These are phyloP conservation scores for Sinhomidia bicolor DNA, from an alignment of 2,888 invertebrate genomes.

Conservation along the genomic window DNA sequence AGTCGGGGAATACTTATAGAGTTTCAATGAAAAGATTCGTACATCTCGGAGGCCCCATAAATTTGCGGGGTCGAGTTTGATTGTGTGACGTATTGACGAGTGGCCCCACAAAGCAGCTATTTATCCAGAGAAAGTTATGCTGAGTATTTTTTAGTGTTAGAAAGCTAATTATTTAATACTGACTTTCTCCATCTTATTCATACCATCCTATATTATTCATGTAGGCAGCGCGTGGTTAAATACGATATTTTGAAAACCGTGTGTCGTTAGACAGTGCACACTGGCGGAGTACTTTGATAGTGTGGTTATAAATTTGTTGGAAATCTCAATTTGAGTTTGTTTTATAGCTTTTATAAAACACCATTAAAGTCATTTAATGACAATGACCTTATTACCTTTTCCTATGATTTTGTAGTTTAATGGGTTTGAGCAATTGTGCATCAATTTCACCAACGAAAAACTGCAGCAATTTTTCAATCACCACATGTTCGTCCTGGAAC, in stretches of 20 bases:
- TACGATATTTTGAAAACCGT: not conserved
- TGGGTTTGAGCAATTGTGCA: conserved; percentile 97
- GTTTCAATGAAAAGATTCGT: not conserved
- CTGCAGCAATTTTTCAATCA: conserved; percentile 98
- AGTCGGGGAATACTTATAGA: not conserved
- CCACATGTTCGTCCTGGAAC: conserved; percentile 97
- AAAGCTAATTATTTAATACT: not conserved
- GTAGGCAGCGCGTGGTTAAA: not conserved
- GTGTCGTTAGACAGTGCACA: conserved; percentile 32
- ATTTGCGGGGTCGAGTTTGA: not conserved
- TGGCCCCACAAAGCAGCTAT: not conserved
- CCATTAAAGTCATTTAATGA: conserved; percentile 69
- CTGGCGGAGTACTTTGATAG: not conserved
- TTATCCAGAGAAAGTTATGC: not conserved
- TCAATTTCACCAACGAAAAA: conserved; percentile 98
- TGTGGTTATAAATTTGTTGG: not conserved
- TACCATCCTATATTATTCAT: not conserved
- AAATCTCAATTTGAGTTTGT: conserved; percentile 1
- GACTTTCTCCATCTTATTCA: not conserved
- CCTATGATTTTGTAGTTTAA: conserved; percentile 87
- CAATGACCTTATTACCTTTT: conserved; percentile 70
- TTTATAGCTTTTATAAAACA: not conserved
- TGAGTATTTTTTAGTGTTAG: not conserved
- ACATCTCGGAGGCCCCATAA: not conserved
- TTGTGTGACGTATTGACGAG: not conserved